Percentiles rank a stretch among this genome's conserved stretches.
Conservation (phyloP, 2,888 invertebrate species). For the Drosophila lutescens region DNA sequence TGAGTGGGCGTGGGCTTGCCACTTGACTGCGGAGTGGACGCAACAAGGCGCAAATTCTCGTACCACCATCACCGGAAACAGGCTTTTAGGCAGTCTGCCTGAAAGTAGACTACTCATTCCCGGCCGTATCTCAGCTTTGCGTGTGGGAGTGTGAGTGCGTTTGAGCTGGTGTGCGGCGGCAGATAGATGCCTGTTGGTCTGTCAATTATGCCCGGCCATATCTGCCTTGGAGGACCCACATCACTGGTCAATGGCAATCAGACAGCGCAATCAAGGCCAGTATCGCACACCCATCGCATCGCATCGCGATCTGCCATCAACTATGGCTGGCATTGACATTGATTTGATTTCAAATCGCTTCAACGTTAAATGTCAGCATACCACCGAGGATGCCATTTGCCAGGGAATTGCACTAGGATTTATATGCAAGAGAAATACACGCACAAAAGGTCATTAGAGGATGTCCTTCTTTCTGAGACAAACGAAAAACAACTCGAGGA, state of each 20-base stretch:
- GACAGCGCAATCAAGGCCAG: slow-evolving; percentile 30
- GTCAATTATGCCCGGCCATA: slow-evolving; percentile 24
- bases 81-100: slow-evolving; percentile 47
- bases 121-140: background rate
- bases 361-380: slow-evolving; percentile 56
- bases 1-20: slow-evolving; percentile 11
- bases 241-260: slow-evolving; percentile 35
- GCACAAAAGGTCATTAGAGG: slow-evolving; percentile 11
- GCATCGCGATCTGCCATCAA: slow-evolving; percentile 24
- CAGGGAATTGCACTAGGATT: slow-evolving; percentile 1
- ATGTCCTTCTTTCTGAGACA: background rate
- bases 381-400: slow-evolving; percentile 9
- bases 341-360: slow-evolving; percentile 62
- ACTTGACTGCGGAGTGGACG: slow-evolving; percentile 22
- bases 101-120: slow-evolving; percentile 60
- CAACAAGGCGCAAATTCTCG: slow-evolving; percentile 25
- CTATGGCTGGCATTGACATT: slow-evolving; percentile 57
- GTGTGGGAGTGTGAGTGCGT: background rate
- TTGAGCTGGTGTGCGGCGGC: no score
- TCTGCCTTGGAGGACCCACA: slow-evolving; percentile 8
- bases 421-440: slow-evolving; percentile 7
- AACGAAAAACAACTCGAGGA: background rate
- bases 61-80: slow-evolving; percentile 39
- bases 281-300: background rate
- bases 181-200: slow-evolving; percentile 8